A percentile compares a stretch with the other conserved stretches of the same genome.
These are phyloP conservation scores for Euura lappo DNA, from an alignment of 1,140 invertebrate genomes.

Conservation along the genomic window DNA sequence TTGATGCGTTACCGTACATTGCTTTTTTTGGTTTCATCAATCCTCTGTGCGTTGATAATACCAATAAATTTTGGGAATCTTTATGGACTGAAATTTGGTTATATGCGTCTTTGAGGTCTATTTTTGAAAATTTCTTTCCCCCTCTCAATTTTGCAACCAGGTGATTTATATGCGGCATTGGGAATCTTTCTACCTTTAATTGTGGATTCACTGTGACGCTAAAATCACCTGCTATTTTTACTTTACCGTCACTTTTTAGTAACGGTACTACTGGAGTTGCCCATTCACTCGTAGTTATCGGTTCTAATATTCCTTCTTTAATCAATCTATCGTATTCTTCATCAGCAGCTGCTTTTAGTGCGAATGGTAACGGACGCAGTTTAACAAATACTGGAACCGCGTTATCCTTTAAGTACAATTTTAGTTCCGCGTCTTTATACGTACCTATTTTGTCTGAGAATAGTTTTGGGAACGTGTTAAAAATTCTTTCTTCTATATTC, in stretches of 20 bases:
- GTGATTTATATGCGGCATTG: slow-evolving; percentile 34
- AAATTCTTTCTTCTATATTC: slow-evolving; percentile 14
- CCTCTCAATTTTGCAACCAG: slow-evolving; percentile 32
- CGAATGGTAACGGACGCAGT: slow-evolving; percentile 38
- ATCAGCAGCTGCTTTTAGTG: slow-evolving; percentile 33
- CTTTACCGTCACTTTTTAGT: slow-evolving; percentile 42
- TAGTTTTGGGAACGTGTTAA: slow-evolving; percentile 14
- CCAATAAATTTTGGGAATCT: slow-evolving; percentile 25
- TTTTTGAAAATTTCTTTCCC: slow-evolving; percentile 32
- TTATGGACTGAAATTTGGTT: slow-evolving; percentile 30
- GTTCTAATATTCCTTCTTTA: slow-evolving; percentile 41
- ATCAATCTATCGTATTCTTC: slow-evolving; percentile 39
- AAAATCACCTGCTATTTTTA: slow-evolving; percentile 24
- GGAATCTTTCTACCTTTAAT: slow-evolving; percentile 30
- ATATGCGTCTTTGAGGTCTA: slow-evolving; percentile 35
- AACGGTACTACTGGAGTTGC: slow-evolving; percentile 54
- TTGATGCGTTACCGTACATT: slow-evolving; percentile 33
- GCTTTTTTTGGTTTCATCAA: slow-evolving; percentile 28
- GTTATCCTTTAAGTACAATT: slow-evolving; percentile 32
- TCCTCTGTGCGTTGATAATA: slow-evolving; percentile 29
- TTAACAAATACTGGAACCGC: slow-evolving; percentile 42
- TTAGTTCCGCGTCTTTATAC: slow-evolving; percentile 23
- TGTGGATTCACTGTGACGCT: slow-evolving; percentile 38
- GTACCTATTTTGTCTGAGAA: slow-evolving; percentile 23
- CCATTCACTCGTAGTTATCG: slow-evolving; percentile 49